Percentiles rank a stretch among this genome's conserved stretches.
Conservation (phyloP, 2,797 vertebrate species). For the Megalops cyprinoides region DNA sequence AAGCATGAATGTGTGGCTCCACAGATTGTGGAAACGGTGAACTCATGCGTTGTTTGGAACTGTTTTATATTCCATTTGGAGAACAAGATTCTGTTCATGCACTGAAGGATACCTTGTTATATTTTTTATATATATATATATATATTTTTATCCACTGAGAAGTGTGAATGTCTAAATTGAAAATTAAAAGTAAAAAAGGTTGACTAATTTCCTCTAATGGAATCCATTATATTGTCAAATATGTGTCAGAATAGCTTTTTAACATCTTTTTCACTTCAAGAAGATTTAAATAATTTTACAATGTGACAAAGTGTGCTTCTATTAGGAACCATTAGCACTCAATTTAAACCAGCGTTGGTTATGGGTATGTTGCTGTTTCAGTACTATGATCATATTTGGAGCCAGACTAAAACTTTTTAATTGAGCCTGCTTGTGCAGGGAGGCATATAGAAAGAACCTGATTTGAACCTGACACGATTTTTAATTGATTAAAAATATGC, state of each 20-base stretch:
- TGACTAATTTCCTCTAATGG: constrained; percentile 59
- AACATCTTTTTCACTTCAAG: constrained; percentile 49
- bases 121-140: constrained; percentile 62
- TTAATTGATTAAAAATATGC: too few relatives aligned
- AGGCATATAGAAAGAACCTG: too few relatives aligned
- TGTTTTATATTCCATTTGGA: constrained; percentile 77
- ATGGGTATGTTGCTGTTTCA: too few relatives aligned
- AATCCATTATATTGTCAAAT: constrained; percentile 54
- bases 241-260: constrained; percentile 53
- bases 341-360: constrained; percentile 53
- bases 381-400: too few relatives aligned
- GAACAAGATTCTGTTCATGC: constrained; percentile 62
- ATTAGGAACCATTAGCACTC: constrained; percentile 65
- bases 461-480: too few relatives aligned
- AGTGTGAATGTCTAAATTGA: constrained; percentile 58
- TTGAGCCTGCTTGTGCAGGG: too few relatives aligned
- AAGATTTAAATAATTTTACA: constrained; percentile 44
- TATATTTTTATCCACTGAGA: constrained; percentile 57
- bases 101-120: constrained; percentile 66
- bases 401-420: too few relatives aligned
- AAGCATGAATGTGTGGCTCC: constrained; percentile 55
- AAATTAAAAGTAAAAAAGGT: constrained; percentile 59
- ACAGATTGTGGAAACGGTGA: constrained; percentile 60
- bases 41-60: constrained; percentile 53
- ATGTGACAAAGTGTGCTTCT: constrained; percentile 45